A percentile compares a stretch with the other conserved stretches of the same genome.
Conservation (phyloP, 2,888 invertebrate species). For the Eristalis arbustorum region DNA sequence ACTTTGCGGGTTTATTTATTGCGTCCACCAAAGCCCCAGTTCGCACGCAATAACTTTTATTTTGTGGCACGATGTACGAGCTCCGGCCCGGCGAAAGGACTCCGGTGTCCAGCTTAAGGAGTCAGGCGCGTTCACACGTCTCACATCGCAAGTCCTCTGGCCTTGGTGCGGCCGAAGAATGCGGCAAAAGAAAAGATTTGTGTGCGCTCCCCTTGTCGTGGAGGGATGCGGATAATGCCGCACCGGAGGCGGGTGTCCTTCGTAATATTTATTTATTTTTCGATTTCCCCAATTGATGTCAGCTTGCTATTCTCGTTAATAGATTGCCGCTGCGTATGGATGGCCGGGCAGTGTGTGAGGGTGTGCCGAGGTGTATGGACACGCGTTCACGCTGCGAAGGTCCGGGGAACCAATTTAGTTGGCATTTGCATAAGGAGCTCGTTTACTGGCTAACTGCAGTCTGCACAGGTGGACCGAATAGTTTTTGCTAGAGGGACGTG, state of each 20-base stretch:
- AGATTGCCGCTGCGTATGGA: constrained; percentile 23
- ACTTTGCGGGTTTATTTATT: constrained; percentile 58
- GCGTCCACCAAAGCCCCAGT: constrained; percentile 51
- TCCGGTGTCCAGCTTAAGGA: constrained; percentile 42
- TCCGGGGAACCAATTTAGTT: constrained; percentile 15
- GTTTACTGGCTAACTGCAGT: constrained; percentile 5
- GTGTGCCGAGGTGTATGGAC: not conserved
- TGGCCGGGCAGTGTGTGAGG: not conserved
- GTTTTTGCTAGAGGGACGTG: not conserved
- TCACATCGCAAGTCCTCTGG: constrained; percentile 33
- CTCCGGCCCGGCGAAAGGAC: constrained; percentile 22
- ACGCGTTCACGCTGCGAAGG: not conserved
- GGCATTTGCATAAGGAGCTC: constrained; percentile 29
- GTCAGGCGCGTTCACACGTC: constrained; percentile 39
- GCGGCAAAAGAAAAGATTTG: constrained; percentile 22
- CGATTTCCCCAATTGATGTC: constrained; percentile 63
- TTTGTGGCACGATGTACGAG: constrained; percentile 58
- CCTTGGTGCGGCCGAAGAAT: not conserved
- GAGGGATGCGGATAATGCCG: constrained; percentile 43
- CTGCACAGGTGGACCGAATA: constrained; percentile 31
- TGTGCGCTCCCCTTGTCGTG: constrained; percentile 33
- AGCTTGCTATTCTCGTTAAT: constrained; percentile 44
- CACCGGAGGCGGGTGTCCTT: constrained; percentile 33
- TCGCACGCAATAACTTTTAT: constrained; percentile 70
- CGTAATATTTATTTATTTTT: constrained; percentile 68